Conservation (phyloP, 2,888 invertebrate genomes). For the Brachycybe producta region DNA sequence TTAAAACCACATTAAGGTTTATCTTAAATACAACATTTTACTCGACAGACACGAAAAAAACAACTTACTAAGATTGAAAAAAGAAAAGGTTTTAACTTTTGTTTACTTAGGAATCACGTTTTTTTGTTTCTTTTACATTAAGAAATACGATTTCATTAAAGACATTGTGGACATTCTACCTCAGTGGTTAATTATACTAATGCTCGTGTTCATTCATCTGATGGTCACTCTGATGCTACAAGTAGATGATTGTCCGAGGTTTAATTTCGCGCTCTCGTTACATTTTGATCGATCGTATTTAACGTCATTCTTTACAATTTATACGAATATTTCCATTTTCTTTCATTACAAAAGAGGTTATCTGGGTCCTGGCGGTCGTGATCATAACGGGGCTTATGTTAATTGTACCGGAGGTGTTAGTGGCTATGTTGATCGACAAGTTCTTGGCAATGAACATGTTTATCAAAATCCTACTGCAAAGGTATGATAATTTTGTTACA, state of each 20-base stretch:
- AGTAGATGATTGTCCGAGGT: constrained; percentile 39
- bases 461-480: constrained; percentile 56
- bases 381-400: constrained; percentile 37
- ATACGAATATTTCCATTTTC: background rate
- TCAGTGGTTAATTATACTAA: constrained; percentile 34
- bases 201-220: constrained; percentile 30
- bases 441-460: constrained; percentile 60
- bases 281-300: background rate
- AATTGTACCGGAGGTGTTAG: constrained; percentile 81
- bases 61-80: no score
- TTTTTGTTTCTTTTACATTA: no score
- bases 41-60: no score
- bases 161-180: constrained; percentile 34
- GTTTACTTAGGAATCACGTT: no score
- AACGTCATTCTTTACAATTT: background rate
- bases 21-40: no score
- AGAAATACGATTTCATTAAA: no score
- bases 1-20: no score
- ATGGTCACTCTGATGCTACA: constrained; percentile 34
- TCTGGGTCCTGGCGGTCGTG: constrained; percentile 79
- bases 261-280: no score
- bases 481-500: constrained; percentile 4
- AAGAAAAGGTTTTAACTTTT: no score
- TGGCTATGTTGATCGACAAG: constrained; percentile 63
- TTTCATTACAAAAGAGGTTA: constrained; percentile 52